Conservation (phyloP, 2,113 vertebrate species). For the Brienomyrus longianalis region DNA sequence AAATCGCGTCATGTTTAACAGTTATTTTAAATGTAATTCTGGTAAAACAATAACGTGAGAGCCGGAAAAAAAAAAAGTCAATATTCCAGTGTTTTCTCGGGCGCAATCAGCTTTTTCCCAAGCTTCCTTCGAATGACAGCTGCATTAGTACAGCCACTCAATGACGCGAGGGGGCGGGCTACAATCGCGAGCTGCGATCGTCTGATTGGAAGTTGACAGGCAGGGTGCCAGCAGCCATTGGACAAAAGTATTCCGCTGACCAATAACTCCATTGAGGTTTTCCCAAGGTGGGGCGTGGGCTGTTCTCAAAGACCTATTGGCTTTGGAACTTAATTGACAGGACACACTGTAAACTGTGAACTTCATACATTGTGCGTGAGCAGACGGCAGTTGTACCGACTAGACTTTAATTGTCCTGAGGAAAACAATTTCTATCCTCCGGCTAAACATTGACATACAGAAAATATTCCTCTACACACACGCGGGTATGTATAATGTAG, state of each 20-base stretch:
- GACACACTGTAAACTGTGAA: background rate
- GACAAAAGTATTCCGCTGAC: slow-evolving; percentile 14
- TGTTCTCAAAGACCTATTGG: background rate
- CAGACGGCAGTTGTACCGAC: background rate
- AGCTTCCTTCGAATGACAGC: slow-evolving; percentile 55
- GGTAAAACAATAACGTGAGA: background rate
- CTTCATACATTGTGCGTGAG: background rate
- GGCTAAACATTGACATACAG: background rate
- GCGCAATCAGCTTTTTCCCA: slow-evolving; percentile 25
- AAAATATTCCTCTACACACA: background rate
- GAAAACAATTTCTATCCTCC: background rate
- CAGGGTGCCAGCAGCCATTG: slow-evolving; percentile 43
- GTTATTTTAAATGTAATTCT: background rate
- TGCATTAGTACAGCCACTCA: slow-evolving; percentile 41
- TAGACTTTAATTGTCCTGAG: background rate
- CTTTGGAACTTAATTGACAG: slow-evolving; percentile 3
- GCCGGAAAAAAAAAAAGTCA: background rate
- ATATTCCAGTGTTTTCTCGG: background rate
- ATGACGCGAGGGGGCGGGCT: slow-evolving; percentile 42
- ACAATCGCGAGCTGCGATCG: background rate
- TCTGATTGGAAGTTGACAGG: slow-evolving; percentile 38
- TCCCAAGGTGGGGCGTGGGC: background rate
- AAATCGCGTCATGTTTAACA: background rate
- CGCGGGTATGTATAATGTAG: background rate
- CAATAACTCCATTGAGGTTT: slow-evolving; percentile 36